These are phyloP conservation scores for Ageneiosus marmoratus DNA, from an alignment of 2,113 vertebrate genomes.

Conservation along the genomic window DNA sequence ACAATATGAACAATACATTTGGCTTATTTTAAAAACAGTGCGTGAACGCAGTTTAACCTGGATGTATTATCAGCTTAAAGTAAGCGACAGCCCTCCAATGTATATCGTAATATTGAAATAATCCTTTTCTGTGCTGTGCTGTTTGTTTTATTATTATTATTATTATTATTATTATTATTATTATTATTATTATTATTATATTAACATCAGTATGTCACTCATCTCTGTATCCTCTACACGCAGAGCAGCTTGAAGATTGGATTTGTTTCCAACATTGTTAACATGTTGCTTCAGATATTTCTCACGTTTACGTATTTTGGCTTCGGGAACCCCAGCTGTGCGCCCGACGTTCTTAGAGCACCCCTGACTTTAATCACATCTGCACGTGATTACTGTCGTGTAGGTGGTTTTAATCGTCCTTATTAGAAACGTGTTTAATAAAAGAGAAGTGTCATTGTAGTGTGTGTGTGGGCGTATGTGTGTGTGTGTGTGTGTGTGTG, in stretches of 20 bases:
- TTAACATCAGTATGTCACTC: too few relatives aligned
- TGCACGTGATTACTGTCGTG: background rate
- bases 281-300: background rate
- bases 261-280: background rate
- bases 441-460: background rate
- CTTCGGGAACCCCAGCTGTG: background rate
- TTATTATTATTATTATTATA: too few relatives aligned
- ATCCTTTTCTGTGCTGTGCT: too few relatives aligned
- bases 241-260: background rate
- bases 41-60: too few relatives aligned
- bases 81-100: too few relatives aligned
- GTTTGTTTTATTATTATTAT: too few relatives aligned
- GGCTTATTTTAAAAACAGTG: too few relatives aligned
- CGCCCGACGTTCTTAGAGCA: background rate
- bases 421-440: background rate
- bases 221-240: background rate
- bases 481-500: background rate
- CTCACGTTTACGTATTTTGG: background rate
- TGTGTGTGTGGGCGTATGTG: too few relatives aligned
- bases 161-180: too few relatives aligned
- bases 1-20: too few relatives aligned
- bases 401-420: background rate
- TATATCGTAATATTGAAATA: too few relatives aligned
- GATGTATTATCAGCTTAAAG: too few relatives aligned
- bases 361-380: background rate